phyloP scores from a whole-genome alignment of 2,888 invertebrate genomes.

The Tetragonisca angustula region DNA sequence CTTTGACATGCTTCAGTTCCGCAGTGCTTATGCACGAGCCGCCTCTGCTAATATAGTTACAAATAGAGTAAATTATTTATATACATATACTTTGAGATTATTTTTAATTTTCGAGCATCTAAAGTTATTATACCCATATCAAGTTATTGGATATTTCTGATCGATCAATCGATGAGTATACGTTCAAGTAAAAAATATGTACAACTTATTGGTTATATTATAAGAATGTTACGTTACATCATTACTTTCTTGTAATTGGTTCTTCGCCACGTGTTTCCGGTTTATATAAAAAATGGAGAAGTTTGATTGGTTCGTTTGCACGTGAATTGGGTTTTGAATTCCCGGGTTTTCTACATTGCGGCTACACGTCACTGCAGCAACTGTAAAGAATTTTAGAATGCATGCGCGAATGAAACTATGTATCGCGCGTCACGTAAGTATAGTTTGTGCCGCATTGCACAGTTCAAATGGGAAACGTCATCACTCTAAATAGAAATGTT shows the following conservation, averaged over 20 bases:
- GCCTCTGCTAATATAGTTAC: background rate
- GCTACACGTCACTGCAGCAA: constrained; percentile 8
- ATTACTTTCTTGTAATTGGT: constrained; percentile 6
- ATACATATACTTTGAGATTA: background rate
- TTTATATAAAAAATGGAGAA: background rate
- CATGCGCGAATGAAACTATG: constrained; percentile 38
- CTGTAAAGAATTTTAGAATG: constrained; percentile 25
- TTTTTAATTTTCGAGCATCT: background rate
- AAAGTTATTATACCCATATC: too few species aligned
- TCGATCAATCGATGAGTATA: too few species aligned
- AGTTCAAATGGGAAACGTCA: constrained; percentile 72
- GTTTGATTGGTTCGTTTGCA: constrained; percentile 8
- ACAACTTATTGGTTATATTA: background rate
- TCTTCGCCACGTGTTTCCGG: constrained; percentile 17
- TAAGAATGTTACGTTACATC: background rate
- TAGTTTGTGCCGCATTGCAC: constrained; percentile 52
- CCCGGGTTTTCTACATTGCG: constrained; percentile 8
- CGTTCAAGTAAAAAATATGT: background rate
- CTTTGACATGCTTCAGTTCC: too few species aligned
- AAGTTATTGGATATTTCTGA: too few species aligned
- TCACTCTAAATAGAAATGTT: constrained; percentile 79
- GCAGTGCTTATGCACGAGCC: too few species aligned
- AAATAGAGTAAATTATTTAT: background rate
- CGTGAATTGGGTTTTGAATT: constrained; percentile 1
- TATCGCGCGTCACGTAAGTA: constrained; percentile 26